phyloP scores from a whole-genome alignment of 2,113 vertebrate species.

The Scytalopus superciliaris region DNA sequence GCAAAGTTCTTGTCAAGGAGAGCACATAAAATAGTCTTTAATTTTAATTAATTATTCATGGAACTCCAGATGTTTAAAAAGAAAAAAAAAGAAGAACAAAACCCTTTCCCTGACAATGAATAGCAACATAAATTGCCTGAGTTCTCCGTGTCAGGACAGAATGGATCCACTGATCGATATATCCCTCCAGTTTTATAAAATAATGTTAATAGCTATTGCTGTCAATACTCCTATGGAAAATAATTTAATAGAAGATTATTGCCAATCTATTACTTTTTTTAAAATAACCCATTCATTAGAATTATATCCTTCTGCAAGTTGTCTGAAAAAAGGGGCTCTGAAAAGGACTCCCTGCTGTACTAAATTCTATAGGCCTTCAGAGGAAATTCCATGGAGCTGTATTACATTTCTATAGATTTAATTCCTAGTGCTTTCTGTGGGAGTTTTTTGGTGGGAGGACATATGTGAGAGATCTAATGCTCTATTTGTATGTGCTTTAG shows the following conservation, averaged over 20 bases:
- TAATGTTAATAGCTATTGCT: neutral
- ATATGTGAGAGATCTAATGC: constrained; percentile 23
- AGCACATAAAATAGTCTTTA: neutral
- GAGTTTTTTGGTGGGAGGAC: neutral
- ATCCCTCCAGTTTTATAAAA: neutral
- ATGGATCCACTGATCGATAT: constrained; percentile 2
- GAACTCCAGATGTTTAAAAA: neutral
- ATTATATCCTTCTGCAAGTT: constrained; percentile 15
- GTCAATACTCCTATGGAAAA: constrained; percentile 27
- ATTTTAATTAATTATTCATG: constrained; percentile 47
- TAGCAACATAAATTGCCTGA: neutral
- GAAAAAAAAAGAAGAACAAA: neutral
- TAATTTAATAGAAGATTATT: constrained; percentile 36
- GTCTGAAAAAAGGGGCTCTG: neutral
- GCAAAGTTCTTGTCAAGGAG: neutral
- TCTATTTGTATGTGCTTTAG: neutral
- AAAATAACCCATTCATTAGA: neutral
- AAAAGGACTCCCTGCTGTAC: constrained; percentile 50
- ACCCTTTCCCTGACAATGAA: neutral
- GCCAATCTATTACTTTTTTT: neutral
- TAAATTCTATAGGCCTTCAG: constrained; percentile 36
- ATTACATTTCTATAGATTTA: constrained; percentile 43
- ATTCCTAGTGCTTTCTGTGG: constrained; percentile 37
- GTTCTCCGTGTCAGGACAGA: neutral
- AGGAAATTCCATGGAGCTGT: constrained; percentile 13